These are phyloP conservation scores for Lutjanus campechanus DNA, from an alignment of 2,797 vertebrate species.

Conservation along the genomic window DNA sequence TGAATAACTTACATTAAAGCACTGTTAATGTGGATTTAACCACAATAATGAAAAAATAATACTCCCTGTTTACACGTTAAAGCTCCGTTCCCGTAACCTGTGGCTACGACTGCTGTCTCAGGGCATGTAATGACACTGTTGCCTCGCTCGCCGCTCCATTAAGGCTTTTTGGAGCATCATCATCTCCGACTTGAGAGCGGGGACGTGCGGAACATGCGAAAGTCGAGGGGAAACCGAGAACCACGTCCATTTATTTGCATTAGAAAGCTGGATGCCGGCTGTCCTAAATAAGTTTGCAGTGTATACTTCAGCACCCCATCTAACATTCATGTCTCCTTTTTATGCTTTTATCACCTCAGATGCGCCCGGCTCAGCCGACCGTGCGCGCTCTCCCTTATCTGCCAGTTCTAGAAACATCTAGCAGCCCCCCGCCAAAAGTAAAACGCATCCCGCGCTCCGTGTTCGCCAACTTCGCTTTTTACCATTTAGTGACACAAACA, in stretches of 20 bases:
- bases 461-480: slow-evolving; percentile 59
- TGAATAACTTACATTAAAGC: slow-evolving; percentile 55
- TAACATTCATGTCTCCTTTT: slow-evolving; percentile 88
- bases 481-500: slow-evolving; percentile 77
- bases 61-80: slow-evolving; percentile 50
- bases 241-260: slow-evolving; percentile 79
- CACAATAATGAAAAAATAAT: slow-evolving; percentile 56
- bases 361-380: slow-evolving; percentile 78
- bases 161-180: slow-evolving; percentile 66
- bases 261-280: slow-evolving; percentile 66
- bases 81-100: slow-evolving; percentile 57
- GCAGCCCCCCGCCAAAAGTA: slow-evolving; percentile 68
- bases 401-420: slow-evolving; percentile 77
- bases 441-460: slow-evolving; percentile 64
- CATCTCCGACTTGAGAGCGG: slow-evolving; percentile 55
- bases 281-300: slow-evolving; percentile 84
- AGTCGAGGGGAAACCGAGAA: slow-evolving; percentile 56
- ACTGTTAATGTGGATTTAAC: slow-evolving; percentile 49
- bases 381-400: slow-evolving; percentile 69
- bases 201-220: slow-evolving; percentile 34
- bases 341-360: slow-evolving; percentile 90
- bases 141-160: slow-evolving; percentile 48
- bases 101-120: slow-evolving; percentile 29
- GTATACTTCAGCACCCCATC: slow-evolving; percentile 81
- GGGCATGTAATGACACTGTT: slow-evolving; percentile 35